Percentiles rank a stretch among this genome's conserved stretches.
These are phyloP conservation scores for Hestina assimilis DNA, from an alignment of 1,140 invertebrate genomes.

Conservation along the genomic window DNA sequence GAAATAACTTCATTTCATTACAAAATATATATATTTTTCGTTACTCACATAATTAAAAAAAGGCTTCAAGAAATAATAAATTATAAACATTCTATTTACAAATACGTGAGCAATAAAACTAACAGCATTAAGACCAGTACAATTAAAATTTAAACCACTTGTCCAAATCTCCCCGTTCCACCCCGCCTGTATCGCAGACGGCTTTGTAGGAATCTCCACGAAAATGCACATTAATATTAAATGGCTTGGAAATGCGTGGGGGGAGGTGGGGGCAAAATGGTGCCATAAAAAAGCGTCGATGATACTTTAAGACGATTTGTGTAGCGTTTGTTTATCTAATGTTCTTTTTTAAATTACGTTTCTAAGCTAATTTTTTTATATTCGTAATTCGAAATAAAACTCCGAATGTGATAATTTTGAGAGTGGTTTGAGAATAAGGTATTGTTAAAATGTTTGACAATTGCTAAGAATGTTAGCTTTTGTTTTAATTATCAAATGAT, in stretches of 20 bases:
- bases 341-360: neutral
- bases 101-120: conserved; percentile 3
- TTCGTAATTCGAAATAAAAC: too few relatives aligned
- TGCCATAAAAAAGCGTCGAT: conserved; percentile 72
- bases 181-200: conserved; percentile 68
- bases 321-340: conserved; percentile 48
- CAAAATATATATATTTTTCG: too few relatives aligned
- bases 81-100: neutral
- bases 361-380: too few relatives aligned
- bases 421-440: too few relatives aligned
- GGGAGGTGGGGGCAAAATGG: conserved; percentile 40
- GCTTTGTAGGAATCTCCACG: conserved; percentile 76
- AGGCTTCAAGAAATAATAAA: too few relatives aligned
- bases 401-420: too few relatives aligned
- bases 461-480: too few relatives aligned
- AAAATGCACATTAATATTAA: conserved; percentile 79
- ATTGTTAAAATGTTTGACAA: too few relatives aligned
- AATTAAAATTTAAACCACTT: conserved; percentile 69
- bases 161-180: conserved; percentile 50
- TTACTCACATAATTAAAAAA: too few relatives aligned
- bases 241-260: conserved; percentile 75
- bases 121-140: conserved; percentile 31
- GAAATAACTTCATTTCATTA: too few relatives aligned
- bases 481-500: too few relatives aligned
- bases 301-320: conserved; percentile 53